A percentile compares a stretch with the other conserved stretches of the same genome.
These are phyloP conservation scores for Meteorus sp. DNA, from an alignment of 1,140 invertebrate species.

Conservation along the genomic window DNA sequence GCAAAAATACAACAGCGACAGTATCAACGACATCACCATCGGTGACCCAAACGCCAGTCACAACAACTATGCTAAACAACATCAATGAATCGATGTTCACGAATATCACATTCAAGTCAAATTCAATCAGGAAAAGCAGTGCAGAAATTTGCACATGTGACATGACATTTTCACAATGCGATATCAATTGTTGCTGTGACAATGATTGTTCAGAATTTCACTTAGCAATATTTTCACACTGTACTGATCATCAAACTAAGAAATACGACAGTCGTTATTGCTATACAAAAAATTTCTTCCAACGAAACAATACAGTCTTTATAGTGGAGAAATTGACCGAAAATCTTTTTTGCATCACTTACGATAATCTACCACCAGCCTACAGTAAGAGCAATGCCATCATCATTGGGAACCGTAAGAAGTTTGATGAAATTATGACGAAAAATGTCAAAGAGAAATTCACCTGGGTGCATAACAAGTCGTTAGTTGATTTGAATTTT, in stretches of 20 bases:
- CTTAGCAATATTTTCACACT: slow-evolving; percentile 46
- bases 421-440: slow-evolving; percentile 25
- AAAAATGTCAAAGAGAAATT: slow-evolving; percentile 29
- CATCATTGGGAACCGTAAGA: slow-evolving; percentile 36
- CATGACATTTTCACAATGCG: slow-evolving; percentile 43
- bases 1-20: slow-evolving; percentile 6
- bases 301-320: slow-evolving; percentile 51
- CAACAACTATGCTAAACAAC: slow-evolving; percentile 23
- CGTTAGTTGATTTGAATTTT: slow-evolving; percentile 28
- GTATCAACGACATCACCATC: neutral
- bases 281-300: slow-evolving; percentile 50
- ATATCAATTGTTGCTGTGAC: slow-evolving; percentile 57
- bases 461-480: slow-evolving; percentile 32
- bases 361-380: slow-evolving; percentile 53
- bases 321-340: slow-evolving; percentile 49
- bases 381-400: slow-evolving; percentile 41
- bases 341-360: slow-evolving; percentile 54
- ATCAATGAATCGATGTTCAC: slow-evolving; percentile 20
- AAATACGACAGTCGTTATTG: slow-evolving; percentile 53
- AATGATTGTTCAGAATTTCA: slow-evolving; percentile 50
- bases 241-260: slow-evolving; percentile 41
- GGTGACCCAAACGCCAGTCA: slow-evolving; percentile 4
- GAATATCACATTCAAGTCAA: slow-evolving; percentile 27
- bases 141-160: slow-evolving; percentile 48
- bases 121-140: slow-evolving; percentile 30